phyloP scores from a whole-genome alignment of 2,113 vertebrate species.

The Fukomys damarensis region DNA sequence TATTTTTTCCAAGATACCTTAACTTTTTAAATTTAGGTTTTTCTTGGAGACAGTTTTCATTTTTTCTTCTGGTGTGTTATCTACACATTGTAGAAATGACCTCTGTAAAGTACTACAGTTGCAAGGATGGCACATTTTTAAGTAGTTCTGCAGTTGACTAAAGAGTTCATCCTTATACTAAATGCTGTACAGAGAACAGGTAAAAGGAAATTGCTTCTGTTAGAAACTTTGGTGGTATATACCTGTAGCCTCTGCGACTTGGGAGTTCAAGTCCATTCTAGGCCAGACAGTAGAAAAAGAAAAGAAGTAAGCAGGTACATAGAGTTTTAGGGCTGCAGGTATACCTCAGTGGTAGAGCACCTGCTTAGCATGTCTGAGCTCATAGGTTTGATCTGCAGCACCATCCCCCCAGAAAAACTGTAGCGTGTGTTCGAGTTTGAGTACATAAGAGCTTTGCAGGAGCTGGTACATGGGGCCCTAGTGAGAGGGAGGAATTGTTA shows the following conservation, averaged over 20 bases:
- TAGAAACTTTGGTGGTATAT: background rate
- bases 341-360: background rate
- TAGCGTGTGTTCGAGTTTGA: background rate
- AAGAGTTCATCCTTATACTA: background rate
- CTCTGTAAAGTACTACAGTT: background rate
- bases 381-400: background rate
- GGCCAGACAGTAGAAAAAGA: background rate
- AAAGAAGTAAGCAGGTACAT: background rate
- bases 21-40: conserved; percentile 26
- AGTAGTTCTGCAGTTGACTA: background rate
- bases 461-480: background rate
- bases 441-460: background rate
- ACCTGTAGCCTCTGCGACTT: background rate
- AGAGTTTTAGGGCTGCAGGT: background rate
- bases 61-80: background rate
- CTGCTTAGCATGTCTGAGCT: background rate
- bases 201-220: background rate
- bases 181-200: background rate
- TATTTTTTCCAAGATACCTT: background rate
- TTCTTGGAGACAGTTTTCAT: background rate
- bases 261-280: background rate
- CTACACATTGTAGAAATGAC: background rate
- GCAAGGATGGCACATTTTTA: background rate
- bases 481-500: background rate
- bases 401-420: background rate